Percentiles rank a stretch among this genome's conserved stretches.
Evolutionary conservation across 2,113 vertebrate species (phyloP).

Genomic region (Xyliphius kryptos): DNA sequence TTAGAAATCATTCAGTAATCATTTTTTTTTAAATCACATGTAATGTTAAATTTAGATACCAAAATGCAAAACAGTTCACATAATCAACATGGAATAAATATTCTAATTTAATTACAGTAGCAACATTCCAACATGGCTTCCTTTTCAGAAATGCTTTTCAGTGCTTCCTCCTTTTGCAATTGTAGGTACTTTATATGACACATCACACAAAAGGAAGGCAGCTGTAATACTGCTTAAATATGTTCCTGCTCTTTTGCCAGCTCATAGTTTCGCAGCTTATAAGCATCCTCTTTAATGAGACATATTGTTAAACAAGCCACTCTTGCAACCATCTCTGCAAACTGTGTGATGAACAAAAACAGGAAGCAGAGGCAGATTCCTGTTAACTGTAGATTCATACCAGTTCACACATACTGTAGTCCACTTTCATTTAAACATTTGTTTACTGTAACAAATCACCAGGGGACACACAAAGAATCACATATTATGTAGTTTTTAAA

Average conservation of each 20-base stretch:
- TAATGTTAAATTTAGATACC: too few relatives aligned
- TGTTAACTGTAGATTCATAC: background rate
- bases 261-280: background rate
- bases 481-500: background rate
- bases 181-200: too few relatives aligned
- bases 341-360: background rate
- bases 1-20: background rate
- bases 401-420: background rate
- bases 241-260: too few relatives aligned
- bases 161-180: too few relatives aligned
- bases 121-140: too few relatives aligned
- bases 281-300: constrained; percentile 2
- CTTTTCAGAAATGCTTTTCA: too few relatives aligned
- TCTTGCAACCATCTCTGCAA: background rate
- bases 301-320: background rate
- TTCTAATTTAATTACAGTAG: too few relatives aligned
- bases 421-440: background rate
- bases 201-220: too few relatives aligned
- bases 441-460: background rate
- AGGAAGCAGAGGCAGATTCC: background rate
- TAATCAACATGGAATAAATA: too few relatives aligned
- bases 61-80: too few relatives aligned
- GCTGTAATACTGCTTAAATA: too few relatives aligned
- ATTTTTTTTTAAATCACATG: background rate
- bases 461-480: background rate